phyloP scores from a whole-genome alignment of 2,888 invertebrate genomes.

The Macaria liturata region DNA sequence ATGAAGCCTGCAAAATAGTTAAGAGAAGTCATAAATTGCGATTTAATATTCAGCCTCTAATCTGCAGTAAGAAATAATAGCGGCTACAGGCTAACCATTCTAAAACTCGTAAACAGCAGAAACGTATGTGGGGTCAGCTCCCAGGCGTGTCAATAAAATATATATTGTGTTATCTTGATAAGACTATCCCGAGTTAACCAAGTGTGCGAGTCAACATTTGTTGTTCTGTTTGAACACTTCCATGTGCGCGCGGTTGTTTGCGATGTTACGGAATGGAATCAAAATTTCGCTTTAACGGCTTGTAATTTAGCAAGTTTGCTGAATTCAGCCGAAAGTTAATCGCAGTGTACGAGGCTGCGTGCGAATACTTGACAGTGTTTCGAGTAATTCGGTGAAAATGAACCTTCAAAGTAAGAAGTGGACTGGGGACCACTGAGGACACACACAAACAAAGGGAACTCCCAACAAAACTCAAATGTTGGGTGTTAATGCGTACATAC shows the following conservation, averaged over 20 bases:
- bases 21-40: slow-evolving; percentile 4
- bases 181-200: slow-evolving; percentile 21
- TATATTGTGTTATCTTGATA: slow-evolving; percentile 20
- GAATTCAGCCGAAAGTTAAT: slow-evolving; percentile 9
- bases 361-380: slow-evolving; percentile 12
- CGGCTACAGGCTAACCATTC: slow-evolving; percentile 10
- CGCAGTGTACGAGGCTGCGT: slow-evolving; percentile 5
- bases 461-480: slow-evolving; percentile 2
- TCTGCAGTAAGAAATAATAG: slow-evolving; percentile 1
- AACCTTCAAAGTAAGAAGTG: slow-evolving; percentile 14
- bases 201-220: slow-evolving; percentile 13
- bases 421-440: not conserved
- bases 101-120: slow-evolving; percentile 16
- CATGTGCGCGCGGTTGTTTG: slow-evolving; percentile 13
- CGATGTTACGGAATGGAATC: slow-evolving; percentile 11
- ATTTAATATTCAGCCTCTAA: not conserved
- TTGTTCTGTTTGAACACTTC: slow-evolving; percentile 13
- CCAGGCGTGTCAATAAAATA: slow-evolving; percentile 17
- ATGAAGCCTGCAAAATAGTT: slow-evolving; percentile 5
- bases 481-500: not conserved
- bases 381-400: slow-evolving; percentile 14
- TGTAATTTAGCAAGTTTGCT: slow-evolving; percentile 18
- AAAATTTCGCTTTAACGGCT: slow-evolving; percentile 18
- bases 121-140: slow-evolving; percentile 10
- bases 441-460: slow-evolving; percentile 2